Evolutionary conservation across 2,113 vertebrate species (phyloP).

Genomic region (Lutjanus erythropterus): DNA sequence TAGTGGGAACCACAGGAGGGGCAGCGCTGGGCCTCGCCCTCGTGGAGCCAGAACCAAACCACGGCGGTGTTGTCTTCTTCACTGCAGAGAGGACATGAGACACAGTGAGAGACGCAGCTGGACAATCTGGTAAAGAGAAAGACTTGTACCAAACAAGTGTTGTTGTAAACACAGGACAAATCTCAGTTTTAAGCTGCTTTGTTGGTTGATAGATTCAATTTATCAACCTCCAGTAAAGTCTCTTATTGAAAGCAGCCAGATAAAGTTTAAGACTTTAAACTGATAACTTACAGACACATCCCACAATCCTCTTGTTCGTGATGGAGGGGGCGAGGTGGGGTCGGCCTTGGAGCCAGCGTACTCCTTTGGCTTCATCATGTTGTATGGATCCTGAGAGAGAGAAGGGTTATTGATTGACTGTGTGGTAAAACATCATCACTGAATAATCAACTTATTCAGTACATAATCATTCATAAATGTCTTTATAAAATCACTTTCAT

Average conservation of each 20-base stretch:
- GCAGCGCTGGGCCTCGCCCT: constrained; percentile 91
- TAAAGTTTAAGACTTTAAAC: neutral
- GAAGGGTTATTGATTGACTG: neutral
- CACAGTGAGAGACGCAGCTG: neutral
- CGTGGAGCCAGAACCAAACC: constrained; percentile 93
- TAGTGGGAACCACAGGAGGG: constrained; percentile 91
- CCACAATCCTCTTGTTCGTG: constrained; percentile 89
- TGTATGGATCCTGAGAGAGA: constrained; percentile 88
- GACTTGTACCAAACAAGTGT: too few species aligned
- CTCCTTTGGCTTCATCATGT: constrained; percentile 85
- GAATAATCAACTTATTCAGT: too few species aligned
- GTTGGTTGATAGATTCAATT: too few species aligned
- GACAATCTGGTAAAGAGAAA: too few species aligned
- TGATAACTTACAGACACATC: constrained; percentile 89
- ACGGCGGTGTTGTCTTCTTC: constrained; percentile 91
- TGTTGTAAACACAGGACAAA: too few species aligned
- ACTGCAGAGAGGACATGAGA: constrained; percentile 69
- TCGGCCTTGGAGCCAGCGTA: constrained; percentile 89
- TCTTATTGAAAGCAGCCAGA: neutral
- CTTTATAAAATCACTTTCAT: too few species aligned
- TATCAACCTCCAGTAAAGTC: neutral
- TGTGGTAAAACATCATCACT: too few species aligned
- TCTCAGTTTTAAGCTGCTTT: too few species aligned
- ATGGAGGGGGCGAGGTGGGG: constrained; percentile 91
- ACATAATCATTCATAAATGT: too few species aligned